phyloP scores from a whole-genome alignment of 2,797 vertebrate genomes.

The Gymnopithys bicolor region DNA sequence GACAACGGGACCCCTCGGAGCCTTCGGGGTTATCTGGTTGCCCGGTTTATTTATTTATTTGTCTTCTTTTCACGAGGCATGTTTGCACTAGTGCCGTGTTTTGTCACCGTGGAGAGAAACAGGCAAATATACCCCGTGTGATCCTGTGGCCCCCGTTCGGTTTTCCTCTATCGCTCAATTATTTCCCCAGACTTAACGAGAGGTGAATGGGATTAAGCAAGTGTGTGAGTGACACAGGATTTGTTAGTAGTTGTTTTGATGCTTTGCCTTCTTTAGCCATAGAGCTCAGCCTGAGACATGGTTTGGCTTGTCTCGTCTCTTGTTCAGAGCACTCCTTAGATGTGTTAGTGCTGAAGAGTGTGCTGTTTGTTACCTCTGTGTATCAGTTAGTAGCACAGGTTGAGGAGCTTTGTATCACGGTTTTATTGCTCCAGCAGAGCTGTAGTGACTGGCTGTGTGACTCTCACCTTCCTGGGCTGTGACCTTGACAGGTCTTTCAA shows the following conservation, averaged over 20 bases:
- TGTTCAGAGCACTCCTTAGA: neutral
- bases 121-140: neutral
- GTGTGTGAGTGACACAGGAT: neutral
- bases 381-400: neutral
- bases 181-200: neutral
- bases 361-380: neutral
- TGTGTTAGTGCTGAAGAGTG: neutral
- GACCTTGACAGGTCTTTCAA: slow-evolving; percentile 30
- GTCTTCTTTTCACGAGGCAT: neutral
- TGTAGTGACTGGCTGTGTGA: neutral
- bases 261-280: neutral
- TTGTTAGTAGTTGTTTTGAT: neutral
- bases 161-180: neutral
- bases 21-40: neutral
- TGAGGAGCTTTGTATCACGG: neutral
- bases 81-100: accelerated
- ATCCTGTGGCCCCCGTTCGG: neutral
- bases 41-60: neutral
- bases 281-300: neutral
- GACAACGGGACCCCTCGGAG: slow-evolving; percentile 62
- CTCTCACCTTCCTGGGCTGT: neutral
- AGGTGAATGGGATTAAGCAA: neutral
- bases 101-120: neutral
- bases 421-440: neutral
- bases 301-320: neutral